Percentiles rank a stretch among this genome's conserved stretches.
phyloP scores from a whole-genome alignment of 2,113 vertebrate genomes.

The Lophochroa leadbeateri region DNA sequence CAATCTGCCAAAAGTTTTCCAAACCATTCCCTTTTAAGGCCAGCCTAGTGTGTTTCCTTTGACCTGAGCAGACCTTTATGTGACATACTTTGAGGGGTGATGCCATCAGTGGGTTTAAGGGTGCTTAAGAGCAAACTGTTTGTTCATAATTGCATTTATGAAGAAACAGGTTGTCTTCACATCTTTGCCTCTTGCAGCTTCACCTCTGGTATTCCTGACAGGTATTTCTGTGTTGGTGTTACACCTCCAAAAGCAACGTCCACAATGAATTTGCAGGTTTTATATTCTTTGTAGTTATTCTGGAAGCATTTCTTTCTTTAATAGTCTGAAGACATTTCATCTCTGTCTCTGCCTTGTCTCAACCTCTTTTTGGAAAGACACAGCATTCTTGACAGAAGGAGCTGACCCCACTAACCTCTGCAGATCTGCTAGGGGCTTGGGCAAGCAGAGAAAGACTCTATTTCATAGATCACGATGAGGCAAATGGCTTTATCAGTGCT shows the following conservation, averaged over 20 bases:
- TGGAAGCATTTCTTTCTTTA: not conserved
- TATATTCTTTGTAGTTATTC: not conserved
- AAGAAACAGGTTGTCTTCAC: not conserved
- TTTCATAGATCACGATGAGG: not conserved
- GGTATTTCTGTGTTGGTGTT: not conserved
- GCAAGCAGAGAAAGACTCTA: not conserved
- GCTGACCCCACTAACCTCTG: slow-evolving; percentile 7
- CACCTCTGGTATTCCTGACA: not conserved
- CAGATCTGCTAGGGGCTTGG: not conserved
- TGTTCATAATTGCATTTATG: not conserved
- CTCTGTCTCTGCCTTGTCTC: not conserved
- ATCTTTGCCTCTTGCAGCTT: not conserved
- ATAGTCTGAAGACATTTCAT: not conserved
- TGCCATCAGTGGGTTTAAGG: not conserved
- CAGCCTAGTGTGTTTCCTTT: not conserved
- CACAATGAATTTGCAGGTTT: not conserved
- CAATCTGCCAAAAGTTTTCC: not conserved
- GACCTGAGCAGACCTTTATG: not conserved
- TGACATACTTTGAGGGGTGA: not conserved
- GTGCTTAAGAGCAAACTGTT: not conserved
- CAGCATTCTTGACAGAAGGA: not conserved
- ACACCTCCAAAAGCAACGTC: not conserved
- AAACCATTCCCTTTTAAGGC: not conserved
- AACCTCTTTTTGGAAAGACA: not conserved
- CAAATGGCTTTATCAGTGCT: slow-evolving; percentile 13